Base-by-base conservation (phyloP, 2,888 invertebrate species). In the Sinohyriopsis cumingii region DNA sequence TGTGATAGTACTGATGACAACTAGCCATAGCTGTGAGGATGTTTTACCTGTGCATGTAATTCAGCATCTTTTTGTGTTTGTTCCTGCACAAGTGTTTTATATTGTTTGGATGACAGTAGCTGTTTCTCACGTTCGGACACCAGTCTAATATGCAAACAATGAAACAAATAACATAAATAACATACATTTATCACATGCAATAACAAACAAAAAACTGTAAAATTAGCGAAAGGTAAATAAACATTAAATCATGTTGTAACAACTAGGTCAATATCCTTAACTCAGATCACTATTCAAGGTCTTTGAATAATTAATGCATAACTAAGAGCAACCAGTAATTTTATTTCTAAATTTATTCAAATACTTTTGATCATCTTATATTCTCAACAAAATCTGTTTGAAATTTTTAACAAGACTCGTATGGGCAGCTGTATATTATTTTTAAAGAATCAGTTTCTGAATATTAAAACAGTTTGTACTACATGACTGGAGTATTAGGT, bases 101-200 rank as follows among this genome's bases (percentile, higher is more conserved):
- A 87, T 71, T 82, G 83, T 72, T 82, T 82, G 28, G 78, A 73
- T 53, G 78, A 69, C 61, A 87, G 71, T 25, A 86, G 75, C 69
- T 85, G 80, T 73, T 80, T 78, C 80, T 87, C 86, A 70, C 78
- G 75, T 72, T 87, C 84, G 33, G 85, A 86, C 77, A 87, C 81
- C 72, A 85, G 78, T 81, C 86, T 86, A 73, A 67, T 63, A 60
- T 20, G 57, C 57, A 71, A 57, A 73, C 65, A 77, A 63, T 70
- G 61, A 55, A 66, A 63, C 66, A 57, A 59, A 72, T 71, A 67
- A 68, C 45, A 63, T 65, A 63, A 33, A 54, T 65, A 65, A 67
- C 33, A 60, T 55, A 67, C 63, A 62, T 28, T 55, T 22, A 45
- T 25, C 45, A 45, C 45, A 45, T 45, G 45, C 45, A 45, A 45